Conservation (phyloP, 2,888 invertebrate species). For the Clanis bilineata region DNA sequence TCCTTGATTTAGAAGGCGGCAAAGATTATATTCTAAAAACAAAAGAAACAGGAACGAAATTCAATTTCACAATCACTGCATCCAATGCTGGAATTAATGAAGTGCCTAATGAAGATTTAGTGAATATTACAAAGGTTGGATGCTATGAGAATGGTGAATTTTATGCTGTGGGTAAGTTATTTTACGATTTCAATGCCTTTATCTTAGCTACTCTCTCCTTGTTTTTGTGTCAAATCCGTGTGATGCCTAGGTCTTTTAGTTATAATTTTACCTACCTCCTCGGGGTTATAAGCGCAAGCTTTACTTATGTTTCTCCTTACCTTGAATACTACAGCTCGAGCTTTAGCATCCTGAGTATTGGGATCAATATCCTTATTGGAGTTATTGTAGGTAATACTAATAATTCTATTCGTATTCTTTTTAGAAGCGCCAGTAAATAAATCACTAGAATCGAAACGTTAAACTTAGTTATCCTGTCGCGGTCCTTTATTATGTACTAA, state of each 20-base stretch:
- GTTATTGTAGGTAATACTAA: background rate
- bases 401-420: background rate
- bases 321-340: too few relatives aligned
- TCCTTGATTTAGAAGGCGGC: conserved; percentile 68
- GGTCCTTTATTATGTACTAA: background rate
- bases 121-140: conserved; percentile 50
- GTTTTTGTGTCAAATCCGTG: too few relatives aligned
- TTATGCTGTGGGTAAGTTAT: conserved; percentile 65
- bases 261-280: too few relatives aligned
- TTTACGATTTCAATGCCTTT: background rate
- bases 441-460: background rate
- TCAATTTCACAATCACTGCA: conserved; percentile 71
- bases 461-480: background rate
- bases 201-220: too few relatives aligned
- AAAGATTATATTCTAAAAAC: conserved; percentile 73
- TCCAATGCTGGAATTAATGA: conserved; percentile 42
- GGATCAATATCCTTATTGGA: background rate
- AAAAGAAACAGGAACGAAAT: conserved; percentile 73
- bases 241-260: too few relatives aligned
- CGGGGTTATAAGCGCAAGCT: too few relatives aligned
- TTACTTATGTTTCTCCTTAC: too few relatives aligned
- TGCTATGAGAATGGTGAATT: conserved; percentile 64
- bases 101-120: conserved; percentile 42
- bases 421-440: background rate
- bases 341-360: background rate